Evolutionary conservation across 1,140 invertebrate genomes (phyloP), one percentile per base, ranked within the genome.

Genomic region (Phymastichus coffea): DNA sequence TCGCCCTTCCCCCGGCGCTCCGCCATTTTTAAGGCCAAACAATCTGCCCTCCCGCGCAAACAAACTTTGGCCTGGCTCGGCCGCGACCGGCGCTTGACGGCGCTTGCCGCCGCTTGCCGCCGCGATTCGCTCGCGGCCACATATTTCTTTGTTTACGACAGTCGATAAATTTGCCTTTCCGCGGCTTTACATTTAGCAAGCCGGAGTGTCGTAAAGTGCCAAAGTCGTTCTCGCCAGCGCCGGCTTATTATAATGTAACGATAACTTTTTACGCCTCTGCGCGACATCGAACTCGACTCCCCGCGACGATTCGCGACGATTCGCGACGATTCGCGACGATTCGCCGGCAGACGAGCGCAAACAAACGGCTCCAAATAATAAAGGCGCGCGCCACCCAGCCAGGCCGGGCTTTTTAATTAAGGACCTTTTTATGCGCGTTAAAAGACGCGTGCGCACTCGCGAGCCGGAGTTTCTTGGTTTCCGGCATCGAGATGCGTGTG

Each of bases 241-340:
- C 28, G 43, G 71, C 72, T 78, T 76, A 72, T 78, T 77, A 74
- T 76, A 73, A 73, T 70, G 70, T 73, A 76, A 78, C 73, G 70
- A 66, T 76, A 70, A 72, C 72, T 69, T 78, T 78, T 75, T 76
- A 76, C 66, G 66, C 41, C 44, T 35, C 60, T 74, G 37, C 46
- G 52, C 63, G 59, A 40, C 66, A 68, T 69, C 62, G 44, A 52
- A 38, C 30, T 51, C 22, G 17, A 47, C 49, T 63, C 61, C n/a
- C n/a, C n/a, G n/a, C n/a, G n/a, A n/a, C n/a, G 63, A 64, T 63
- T 61, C 47, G 35, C 47, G 26, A n/a, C n/a, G 63, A 64, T 63
- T 61, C 47, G 35, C n/a, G n/a, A n/a, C n/a, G n/a, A n/a, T n/a
- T n/a, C n/a, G n/a, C n/a, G n/a, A n/a, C n/a, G n/a, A n/a, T n/a